Evolutionary conservation across 1,140 invertebrate genomes (phyloP).

Genomic region (Nebria ingens): DNA sequence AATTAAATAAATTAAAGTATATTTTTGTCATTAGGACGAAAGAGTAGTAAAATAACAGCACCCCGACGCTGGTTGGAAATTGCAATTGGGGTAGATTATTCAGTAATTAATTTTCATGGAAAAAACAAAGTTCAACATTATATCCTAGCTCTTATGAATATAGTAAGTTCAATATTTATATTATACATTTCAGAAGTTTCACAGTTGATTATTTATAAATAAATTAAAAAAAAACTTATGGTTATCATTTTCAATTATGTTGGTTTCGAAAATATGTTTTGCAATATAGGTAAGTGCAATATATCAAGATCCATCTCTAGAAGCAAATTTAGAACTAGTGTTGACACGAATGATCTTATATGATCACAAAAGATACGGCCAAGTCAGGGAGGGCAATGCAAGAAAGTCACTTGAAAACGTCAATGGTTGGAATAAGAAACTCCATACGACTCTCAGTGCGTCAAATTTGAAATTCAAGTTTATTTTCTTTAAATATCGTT

Average conservation of each 20-base stretch:
- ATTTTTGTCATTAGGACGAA: too few relatives aligned
- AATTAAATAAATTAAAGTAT: conserved; percentile 22
- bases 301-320: conserved; percentile 57
- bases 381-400: conserved; percentile 52
- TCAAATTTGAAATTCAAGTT: neutral
- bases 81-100: conserved; percentile 56
- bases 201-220: neutral
- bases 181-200: neutral
- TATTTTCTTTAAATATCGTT: neutral
- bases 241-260: neutral
- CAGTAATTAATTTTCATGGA: conserved; percentile 58
- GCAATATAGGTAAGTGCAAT: conserved; percentile 54
- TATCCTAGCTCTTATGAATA: conserved; percentile 63
- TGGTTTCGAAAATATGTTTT: conserved; percentile 2
- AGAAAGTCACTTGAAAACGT: conserved; percentile 62
- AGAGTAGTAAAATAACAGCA: conserved; percentile 20
- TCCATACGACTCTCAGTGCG: conserved; percentile 37
- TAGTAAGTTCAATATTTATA: conserved; percentile 43
- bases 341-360: conserved; percentile 52
- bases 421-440: conserved; percentile 60
- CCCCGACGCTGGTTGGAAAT: conserved; percentile 52
- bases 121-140: conserved; percentile 54
- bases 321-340: conserved; percentile 54
- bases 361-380: conserved; percentile 45
- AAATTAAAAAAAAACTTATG: too few relatives aligned